Evolutionary conservation across 2,797 vertebrate species (phyloP).

Genomic region (Atherinosoma microstoma): DNA sequence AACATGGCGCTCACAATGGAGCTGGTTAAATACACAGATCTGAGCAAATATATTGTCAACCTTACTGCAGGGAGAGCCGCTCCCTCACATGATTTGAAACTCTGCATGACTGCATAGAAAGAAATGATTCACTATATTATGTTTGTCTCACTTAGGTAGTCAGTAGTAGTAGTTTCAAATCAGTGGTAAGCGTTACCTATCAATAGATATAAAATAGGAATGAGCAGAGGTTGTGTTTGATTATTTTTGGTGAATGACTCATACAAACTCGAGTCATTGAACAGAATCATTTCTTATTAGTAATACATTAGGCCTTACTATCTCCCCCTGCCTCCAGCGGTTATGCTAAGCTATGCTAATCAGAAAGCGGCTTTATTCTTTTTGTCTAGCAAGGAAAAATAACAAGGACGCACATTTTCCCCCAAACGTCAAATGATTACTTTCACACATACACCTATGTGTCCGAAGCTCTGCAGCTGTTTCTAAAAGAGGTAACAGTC

Average conservation of each 20-base stretch:
- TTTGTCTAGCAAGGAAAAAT: conserved; percentile 20
- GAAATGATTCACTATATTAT: no score
- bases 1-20: not conserved
- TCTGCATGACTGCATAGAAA: no score
- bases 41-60: not conserved
- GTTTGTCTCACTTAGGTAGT: not conserved
- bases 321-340: not conserved
- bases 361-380: not conserved
- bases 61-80: not conserved
- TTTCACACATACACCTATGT: conserved; percentile 28
- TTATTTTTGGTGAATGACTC: not conserved
- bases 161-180: not conserved
- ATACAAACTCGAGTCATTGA: not conserved
- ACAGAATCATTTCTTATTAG: not conserved
- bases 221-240: not conserved
- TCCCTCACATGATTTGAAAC: not conserved
- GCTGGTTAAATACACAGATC: not conserved
- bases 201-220: not conserved
- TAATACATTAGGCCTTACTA: not conserved
- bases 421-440: conserved; percentile 27
- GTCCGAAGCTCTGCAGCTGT: conserved; percentile 30
- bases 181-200: not conserved
- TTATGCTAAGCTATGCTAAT: conserved; percentile 3
- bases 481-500: conserved; percentile 51
- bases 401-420: conserved; percentile 5